Evolutionary conservation across 2,797 vertebrate genomes (phyloP), one percentile per base, ranked within the genome.

Genomic region (Etheostoma nigrum): DNA sequence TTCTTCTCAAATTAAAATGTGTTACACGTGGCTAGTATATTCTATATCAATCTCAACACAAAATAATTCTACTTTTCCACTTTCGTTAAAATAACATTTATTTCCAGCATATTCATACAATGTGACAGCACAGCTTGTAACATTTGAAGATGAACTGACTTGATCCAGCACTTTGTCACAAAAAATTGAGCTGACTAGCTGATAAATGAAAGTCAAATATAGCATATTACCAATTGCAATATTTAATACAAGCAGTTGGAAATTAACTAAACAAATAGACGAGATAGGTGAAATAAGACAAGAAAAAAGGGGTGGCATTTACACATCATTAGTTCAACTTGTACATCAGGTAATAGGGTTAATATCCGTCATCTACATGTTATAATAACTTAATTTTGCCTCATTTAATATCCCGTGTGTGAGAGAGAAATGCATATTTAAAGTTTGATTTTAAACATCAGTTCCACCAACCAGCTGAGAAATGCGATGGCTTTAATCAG

Each of bases 21-120:
- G 42, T 45, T 5, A 36, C 52, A 59, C 1, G 23, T 19, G 55
- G 2, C 19, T 19, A 10, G 8, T 45, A 9, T 11, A 18, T 13
- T 42, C 33, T 2, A 19, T 23, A 19, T 48, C 14, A 63, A 3
- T 13, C 11, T 44, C 52, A 51, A 9, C 36, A 47, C 5, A 25
- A 14, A 80, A 74, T 49, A 65, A 80, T 19, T 5, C 25, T 55
- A 36, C 21, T 19, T 49, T 13, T n/a, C 61, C 44, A 25, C 9
- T 71, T 88, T 88, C 69, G 86, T 93, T 96, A 97, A 98, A 99
- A 99, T 98, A 98, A 97, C 97, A 97, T 99, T 99, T 99, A 99
- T 99, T 99, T 97, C 96, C 97, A 97, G 95, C 94, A 96, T 96
- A 95, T 96, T 95, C 96, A 97, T 96, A 96, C 91, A 92, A 90